Conservation (phyloP, 2,888 invertebrate genomes). For the Spodoptera picta region DNA sequence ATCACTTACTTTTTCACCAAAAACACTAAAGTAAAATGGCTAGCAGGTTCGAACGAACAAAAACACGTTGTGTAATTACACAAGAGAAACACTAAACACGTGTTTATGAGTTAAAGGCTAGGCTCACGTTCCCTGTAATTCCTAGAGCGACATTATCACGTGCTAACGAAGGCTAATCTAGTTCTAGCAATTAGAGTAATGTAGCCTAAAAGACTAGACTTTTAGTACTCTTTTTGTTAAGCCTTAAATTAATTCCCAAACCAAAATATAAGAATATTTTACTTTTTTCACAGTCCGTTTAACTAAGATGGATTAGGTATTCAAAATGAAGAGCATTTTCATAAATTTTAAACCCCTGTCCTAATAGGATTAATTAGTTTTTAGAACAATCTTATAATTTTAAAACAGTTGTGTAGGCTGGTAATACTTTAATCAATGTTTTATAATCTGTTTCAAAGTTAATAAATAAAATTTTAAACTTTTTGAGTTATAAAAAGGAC, state of each 20-base stretch:
- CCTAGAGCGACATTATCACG: constrained; percentile 21
- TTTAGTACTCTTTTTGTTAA: constrained; percentile 3
- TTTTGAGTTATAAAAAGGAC: neutral
- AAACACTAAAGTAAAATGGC: neutral
- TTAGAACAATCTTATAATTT: no score
- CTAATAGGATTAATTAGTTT: constrained; percentile 25
- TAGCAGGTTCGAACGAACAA: neutral
- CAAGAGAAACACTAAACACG: constrained; percentile 30
- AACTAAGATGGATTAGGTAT: no score
- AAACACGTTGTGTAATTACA: constrained; percentile 35
- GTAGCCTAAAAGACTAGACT: constrained; percentile 3
- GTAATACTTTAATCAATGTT: no score
- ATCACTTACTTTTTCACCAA: neutral
- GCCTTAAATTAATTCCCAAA: neutral
- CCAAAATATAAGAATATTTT: no score
- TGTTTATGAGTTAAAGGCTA: constrained; percentile 16
- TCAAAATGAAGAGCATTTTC: no score
- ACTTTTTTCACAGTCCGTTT: no score
- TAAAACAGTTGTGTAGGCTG: no score
- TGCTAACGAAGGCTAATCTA: constrained; percentile 14
- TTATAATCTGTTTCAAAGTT: constrained; percentile 1
- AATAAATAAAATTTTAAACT: neutral
- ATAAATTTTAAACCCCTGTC: constrained; percentile 5
- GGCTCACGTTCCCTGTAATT: constrained; percentile 21
- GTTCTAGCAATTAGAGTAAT: constrained; percentile 23